Evolutionary conservation across 2,888 invertebrate species (phyloP).

Genomic region (Dugesia japonica): DNA sequence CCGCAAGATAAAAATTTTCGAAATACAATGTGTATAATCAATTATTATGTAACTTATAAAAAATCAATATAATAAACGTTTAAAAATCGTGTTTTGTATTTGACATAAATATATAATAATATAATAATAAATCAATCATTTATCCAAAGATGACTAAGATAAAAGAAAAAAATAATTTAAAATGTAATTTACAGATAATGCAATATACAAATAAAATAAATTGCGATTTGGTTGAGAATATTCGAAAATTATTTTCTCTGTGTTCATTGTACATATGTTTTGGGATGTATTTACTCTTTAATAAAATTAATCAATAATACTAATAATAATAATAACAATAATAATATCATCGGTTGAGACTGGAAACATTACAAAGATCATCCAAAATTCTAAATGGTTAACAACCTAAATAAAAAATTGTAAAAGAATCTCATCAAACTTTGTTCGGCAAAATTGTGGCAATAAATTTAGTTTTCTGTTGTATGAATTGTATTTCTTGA

Average conservation of each 20-base stretch:
- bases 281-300: too few relatives aligned
- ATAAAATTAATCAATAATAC: background rate
- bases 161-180: background rate
- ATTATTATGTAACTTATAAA: background rate
- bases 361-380: constrained; percentile 10
- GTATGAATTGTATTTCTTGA: background rate
- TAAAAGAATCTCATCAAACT: too few relatives aligned
- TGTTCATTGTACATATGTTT: too few relatives aligned
- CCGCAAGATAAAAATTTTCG: background rate
- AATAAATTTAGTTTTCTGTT: background rate
- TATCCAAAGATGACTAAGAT: background rate
- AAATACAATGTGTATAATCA: background rate
- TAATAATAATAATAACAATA: background rate
- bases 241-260: background rate
- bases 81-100: background rate
- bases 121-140: constrained; percentile 17
- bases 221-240: background rate
- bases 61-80: constrained; percentile 13
- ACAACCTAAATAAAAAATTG: too few relatives aligned
- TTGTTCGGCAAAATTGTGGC: background rate
- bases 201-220: background rate
- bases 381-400: background rate
- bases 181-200: background rate
- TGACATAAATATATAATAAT: too few relatives aligned
- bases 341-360: background rate